phyloP scores from a whole-genome alignment of 2,113 vertebrate genomes.

The Trochalopteron elliotii region DNA sequence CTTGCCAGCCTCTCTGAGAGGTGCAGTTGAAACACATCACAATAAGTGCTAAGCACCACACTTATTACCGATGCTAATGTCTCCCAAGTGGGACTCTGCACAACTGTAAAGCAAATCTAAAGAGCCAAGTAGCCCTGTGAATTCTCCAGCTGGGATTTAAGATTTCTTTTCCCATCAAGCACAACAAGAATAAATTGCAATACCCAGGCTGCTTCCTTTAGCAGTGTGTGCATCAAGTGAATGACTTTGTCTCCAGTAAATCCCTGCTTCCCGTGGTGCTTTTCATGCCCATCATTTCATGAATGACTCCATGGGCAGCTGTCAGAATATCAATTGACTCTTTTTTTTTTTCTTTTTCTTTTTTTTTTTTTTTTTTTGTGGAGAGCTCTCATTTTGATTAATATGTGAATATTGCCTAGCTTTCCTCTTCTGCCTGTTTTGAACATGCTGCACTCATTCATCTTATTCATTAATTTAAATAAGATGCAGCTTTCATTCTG shows the following conservation, averaged over 20 bases:
- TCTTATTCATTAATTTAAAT: slow-evolving; percentile 25
- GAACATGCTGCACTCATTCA: background rate
- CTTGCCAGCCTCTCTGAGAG: background rate
- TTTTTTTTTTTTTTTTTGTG: background rate
- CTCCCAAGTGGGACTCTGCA: background rate
- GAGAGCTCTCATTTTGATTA: slow-evolving; percentile 24
- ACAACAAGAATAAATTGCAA: slow-evolving; percentile 29
- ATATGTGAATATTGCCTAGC: background rate
- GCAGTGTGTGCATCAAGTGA: background rate
- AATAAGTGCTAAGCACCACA: background rate
- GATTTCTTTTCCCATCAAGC: background rate
- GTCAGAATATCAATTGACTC: background rate
- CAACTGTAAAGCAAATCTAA: slow-evolving; percentile 10
- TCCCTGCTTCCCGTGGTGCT: background rate
- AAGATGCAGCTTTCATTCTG: slow-evolving; percentile 19
- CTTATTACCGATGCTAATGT: slow-evolving; percentile 8
- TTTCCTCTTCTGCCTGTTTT: background rate
- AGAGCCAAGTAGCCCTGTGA: background rate
- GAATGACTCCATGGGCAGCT: slow-evolving; percentile 40
- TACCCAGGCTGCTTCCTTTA: slow-evolving; percentile 5
- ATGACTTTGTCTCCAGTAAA: slow-evolving; percentile 14
- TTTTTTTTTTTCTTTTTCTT: background rate
- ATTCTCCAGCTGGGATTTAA: slow-evolving; percentile 25
- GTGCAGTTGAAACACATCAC: background rate
- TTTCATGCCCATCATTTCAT: slow-evolving; percentile 16